Base-by-base conservation (phyloP, 2,797 vertebrate genomes). In the Thamnophis elegans region DNA sequence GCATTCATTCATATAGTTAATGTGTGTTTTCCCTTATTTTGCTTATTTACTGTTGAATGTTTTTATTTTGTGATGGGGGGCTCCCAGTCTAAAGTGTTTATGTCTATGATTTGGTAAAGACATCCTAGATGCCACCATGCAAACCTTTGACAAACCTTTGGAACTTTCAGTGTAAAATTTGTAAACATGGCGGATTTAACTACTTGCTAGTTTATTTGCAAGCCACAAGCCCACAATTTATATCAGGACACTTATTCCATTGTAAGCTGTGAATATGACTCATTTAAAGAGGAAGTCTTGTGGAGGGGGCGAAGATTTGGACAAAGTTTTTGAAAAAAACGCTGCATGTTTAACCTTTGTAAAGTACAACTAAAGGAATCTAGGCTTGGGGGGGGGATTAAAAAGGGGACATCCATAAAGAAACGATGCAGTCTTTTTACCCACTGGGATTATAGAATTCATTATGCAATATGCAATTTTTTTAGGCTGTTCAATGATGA, bases 61-160 rank as follows among this genome's bases (percentile, higher is more conserved):
- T 26, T 3, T 60, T 60, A 25, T 25, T 26, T 26, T 60, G 9
- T 60, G 25, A 60, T 11, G 59, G 2, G 9, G 59, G 59, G 7
- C 22, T 25, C 20, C 20, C 9, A 3, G 9, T 26, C 59, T 9
- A 26, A 1, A 9, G 26, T 60, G 25, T 9, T 98, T 99, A 99
- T 95, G 99, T 99, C 96, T 99, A 99, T 88, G 98, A 99, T 97
- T 98, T 99, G 97, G 98, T 99, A 96, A 99, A 99, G 97, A 99
- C 99, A 87, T 99, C 98, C 32, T 99, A 99, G 98, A 97, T 96
- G 4, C 95, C 97, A 95, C 96, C 88, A 12, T 94, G 94, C 68
- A 51, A 96, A 97, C 97, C 97, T 95, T 85, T 96, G 97, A 97
- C 98, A 98, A 97, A 97, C 96, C 97, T 97, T 96, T 98, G 97